Conservation (phyloP, 2,797 vertebrate genomes). For the Bradypodion pumilum region DNA sequence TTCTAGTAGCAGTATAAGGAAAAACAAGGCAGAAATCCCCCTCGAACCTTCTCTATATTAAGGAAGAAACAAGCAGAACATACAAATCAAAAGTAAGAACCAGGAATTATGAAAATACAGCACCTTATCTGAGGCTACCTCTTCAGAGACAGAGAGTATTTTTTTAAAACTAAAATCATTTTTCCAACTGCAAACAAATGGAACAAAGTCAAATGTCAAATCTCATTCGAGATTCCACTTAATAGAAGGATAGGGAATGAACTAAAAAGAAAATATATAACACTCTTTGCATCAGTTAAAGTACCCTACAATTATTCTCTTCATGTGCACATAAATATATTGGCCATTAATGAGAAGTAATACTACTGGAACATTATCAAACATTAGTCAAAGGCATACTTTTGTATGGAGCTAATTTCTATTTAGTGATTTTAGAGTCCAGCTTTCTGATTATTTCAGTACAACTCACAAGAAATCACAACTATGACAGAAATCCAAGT, state of each 20-base stretch:
- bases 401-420: too few relatives aligned
- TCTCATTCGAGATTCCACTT: background rate
- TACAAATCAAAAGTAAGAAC: background rate
- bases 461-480: conserved; percentile 65
- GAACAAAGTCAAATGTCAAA: background rate
- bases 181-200: background rate
- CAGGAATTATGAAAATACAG: background rate
- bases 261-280: background rate
- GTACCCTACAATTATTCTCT: background rate
- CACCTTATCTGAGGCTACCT: background rate
- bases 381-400: too few relatives aligned
- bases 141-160: background rate
- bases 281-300: background rate
- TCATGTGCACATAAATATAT: background rate
- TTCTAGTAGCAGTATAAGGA: background rate
- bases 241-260: background rate
- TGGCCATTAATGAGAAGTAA: background rate
- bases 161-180: background rate
- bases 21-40: background rate
- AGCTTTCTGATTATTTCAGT: conserved; percentile 56
- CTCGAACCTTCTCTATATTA: too few relatives aligned
- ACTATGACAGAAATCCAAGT: conserved; percentile 56
- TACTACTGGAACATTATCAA: background rate
- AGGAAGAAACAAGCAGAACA: too few relatives aligned
- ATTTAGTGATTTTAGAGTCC: conserved; percentile 48